phyloP scores from a whole-genome alignment of 2,113 vertebrate genomes.

The Mesitornis unicolor region DNA sequence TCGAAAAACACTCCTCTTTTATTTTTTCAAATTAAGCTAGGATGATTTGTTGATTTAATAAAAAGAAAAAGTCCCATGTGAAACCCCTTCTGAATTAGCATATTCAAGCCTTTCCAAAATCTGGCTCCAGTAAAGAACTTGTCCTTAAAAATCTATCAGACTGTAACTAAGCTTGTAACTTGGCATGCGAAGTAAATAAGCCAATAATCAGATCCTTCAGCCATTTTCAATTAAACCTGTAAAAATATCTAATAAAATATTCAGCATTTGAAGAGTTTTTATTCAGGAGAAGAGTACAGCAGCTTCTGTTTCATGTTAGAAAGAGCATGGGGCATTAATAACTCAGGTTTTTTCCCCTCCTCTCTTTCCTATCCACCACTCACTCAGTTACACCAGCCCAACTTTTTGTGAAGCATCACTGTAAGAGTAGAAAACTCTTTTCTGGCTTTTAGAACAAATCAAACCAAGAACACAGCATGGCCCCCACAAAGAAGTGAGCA shows the following conservation, averaged over 20 bases:
- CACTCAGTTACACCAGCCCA: neutral
- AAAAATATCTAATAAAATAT: slow-evolving; percentile 24
- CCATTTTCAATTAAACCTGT: neutral
- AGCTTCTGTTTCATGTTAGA: neutral
- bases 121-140: neutral
- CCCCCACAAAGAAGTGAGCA: neutral
- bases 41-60: slow-evolving; percentile 30
- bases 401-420: neutral
- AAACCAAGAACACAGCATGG: neutral
- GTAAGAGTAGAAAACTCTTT: slow-evolving; percentile 10
- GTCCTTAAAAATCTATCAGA: slow-evolving; percentile 48
- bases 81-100: neutral
- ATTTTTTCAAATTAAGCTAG: neutral
- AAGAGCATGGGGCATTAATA: neutral
- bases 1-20: neutral
- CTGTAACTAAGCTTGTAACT: slow-evolving; percentile 47
- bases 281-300: neutral
- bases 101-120: slow-evolving; percentile 28
- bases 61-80: neutral
- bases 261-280: neutral
- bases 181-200: slow-evolving; percentile 19
- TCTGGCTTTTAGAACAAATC: neutral
- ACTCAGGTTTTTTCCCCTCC: neutral
- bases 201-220: slow-evolving; percentile 2
- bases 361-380: neutral